These are phyloP conservation scores for Abrostola triplasia DNA, from an alignment of 2,888 invertebrate genomes.

Conservation along the genomic window DNA sequence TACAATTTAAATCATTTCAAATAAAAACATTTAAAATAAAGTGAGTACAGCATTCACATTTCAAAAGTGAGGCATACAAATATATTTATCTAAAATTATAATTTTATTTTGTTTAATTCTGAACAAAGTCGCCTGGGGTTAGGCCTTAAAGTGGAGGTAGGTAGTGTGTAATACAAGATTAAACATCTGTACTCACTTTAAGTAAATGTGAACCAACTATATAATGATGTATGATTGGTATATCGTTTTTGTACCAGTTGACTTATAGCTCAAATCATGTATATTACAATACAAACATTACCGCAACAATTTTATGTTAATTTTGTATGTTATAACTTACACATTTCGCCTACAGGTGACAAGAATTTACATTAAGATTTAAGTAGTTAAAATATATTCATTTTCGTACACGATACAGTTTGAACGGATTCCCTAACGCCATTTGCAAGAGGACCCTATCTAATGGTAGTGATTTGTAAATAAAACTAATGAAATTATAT, in stretches of 20 bases:
- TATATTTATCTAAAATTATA: slow-evolving; percentile 68
- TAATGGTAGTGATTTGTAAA: slow-evolving; percentile 64
- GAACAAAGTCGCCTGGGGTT: slow-evolving; percentile 62
- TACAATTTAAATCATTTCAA: slow-evolving; percentile 30
- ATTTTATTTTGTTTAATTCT: slow-evolving; percentile 57
- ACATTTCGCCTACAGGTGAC: slow-evolving; percentile 56
- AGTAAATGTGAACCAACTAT: slow-evolving; percentile 37
- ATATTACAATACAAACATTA: slow-evolving; percentile 54
- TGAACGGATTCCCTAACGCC: slow-evolving; percentile 52
- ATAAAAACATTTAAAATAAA: slow-evolving; percentile 47
- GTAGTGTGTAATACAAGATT: slow-evolving; percentile 60
- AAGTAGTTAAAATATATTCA: slow-evolving; percentile 54
- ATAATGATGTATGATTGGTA: slow-evolving; percentile 29
- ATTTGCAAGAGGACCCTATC: slow-evolving; percentile 55
- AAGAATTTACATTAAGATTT: slow-evolving; percentile 49
- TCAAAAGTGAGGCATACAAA: slow-evolving; percentile 58
- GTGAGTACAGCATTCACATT: slow-evolving; percentile 72
- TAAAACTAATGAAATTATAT: slow-evolving; percentile 55
- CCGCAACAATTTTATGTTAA: slow-evolving; percentile 60
- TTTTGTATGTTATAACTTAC: slow-evolving; percentile 42
- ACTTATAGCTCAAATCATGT: slow-evolving; percentile 45
- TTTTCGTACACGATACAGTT: slow-evolving; percentile 52
- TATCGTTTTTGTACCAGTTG: slow-evolving; percentile 52
- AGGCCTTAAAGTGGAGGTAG: slow-evolving; percentile 71
- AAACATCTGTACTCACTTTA: slow-evolving; percentile 68